Evolutionary conservation across 2,113 vertebrate species (phyloP).

Genomic region (Sarotherodon lohbergeri): DNA sequence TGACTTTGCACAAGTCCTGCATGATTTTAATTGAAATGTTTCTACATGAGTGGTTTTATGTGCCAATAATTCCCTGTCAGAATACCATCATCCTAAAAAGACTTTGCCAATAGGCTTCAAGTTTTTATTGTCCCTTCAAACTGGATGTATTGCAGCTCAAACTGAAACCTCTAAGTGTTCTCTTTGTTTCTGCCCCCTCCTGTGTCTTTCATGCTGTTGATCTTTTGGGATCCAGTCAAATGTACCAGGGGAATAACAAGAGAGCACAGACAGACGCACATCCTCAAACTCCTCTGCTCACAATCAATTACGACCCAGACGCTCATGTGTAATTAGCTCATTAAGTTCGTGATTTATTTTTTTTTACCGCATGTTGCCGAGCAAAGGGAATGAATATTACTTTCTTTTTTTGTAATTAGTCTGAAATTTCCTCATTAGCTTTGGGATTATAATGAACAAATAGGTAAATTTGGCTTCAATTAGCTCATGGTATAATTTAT

Average conservation of each 20-base stretch:
- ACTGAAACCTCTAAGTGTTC: neutral
- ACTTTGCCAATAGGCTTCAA: neutral
- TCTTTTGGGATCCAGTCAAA: constrained; percentile 35
- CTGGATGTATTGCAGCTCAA: neutral
- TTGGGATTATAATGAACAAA: constrained; percentile 67
- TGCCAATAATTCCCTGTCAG: neutral
- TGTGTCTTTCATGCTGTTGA: constrained; percentile 22
- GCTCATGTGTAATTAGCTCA: constrained; percentile 72
- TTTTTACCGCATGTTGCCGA: constrained; percentile 27
- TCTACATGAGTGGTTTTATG: neutral
- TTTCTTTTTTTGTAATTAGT: constrained; percentile 72
- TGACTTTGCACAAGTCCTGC: neutral
- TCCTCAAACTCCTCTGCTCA: constrained; percentile 49
- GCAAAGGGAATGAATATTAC: constrained; percentile 62
- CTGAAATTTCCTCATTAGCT: constrained; percentile 67
- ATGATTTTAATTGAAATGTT: neutral
- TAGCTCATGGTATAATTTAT: constrained; percentile 56
- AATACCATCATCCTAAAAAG: neutral
- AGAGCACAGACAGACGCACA: constrained; percentile 22
- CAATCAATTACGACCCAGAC: constrained; percentile 69
- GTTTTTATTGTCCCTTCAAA: neutral
- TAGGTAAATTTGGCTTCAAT: constrained; percentile 73
- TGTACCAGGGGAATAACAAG: constrained; percentile 14
- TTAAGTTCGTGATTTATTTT: constrained; percentile 65
- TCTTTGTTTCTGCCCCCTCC: constrained; percentile 1